Evolutionary conservation across 2,797 vertebrate genomes (phyloP), one percentile per base, ranked within the genome.

Genomic region (Remorina albescens): DNA sequence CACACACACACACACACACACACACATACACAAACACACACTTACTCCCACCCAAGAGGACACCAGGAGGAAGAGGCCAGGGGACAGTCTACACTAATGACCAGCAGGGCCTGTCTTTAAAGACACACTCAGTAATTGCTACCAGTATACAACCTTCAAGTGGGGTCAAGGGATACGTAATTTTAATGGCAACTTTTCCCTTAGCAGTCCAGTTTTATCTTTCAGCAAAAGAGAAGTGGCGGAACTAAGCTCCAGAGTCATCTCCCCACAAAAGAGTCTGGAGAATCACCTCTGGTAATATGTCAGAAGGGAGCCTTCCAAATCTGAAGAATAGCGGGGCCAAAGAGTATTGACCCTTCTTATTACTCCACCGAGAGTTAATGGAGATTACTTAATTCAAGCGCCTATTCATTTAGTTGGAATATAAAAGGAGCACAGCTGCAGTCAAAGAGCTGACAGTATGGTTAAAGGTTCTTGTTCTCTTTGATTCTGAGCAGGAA

Each of bases 241-340:
- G 74, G 81, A 80, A 76, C 72, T 71, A 83, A 86, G 83, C 88
- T 90, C 82, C 83, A 56, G 57, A 88, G 81, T 67, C 65, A n/a
- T 58, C 79, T 74, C 70, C 77, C 71, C 70, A 49, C 71, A 78
- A 79, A 84, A 84, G 78, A 86, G 83, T 90, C 77, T 86, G 18
- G 74, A 89, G 89, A 88, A 87, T 90, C 89, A 90, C 86, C 89
- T 90, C 81, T 78, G 59, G 86, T 91, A 92, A 91, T 89, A 71
- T 85, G 88, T 86, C 91, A 90, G 83, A 81, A 74, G 90, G 85
- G 88, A 91, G 73, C 69, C 66, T 55, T 86, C 74, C 82, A 79
- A 83, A 86, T 80, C 77, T 83, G 76, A 90, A 90, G 83, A 83
- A 87, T 76, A 84, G 83, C 82, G 55, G 80, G 86, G 79, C 86